Conservation (phyloP, 2,113 vertebrate genomes). For the Ondatra zibethicus region DNA sequence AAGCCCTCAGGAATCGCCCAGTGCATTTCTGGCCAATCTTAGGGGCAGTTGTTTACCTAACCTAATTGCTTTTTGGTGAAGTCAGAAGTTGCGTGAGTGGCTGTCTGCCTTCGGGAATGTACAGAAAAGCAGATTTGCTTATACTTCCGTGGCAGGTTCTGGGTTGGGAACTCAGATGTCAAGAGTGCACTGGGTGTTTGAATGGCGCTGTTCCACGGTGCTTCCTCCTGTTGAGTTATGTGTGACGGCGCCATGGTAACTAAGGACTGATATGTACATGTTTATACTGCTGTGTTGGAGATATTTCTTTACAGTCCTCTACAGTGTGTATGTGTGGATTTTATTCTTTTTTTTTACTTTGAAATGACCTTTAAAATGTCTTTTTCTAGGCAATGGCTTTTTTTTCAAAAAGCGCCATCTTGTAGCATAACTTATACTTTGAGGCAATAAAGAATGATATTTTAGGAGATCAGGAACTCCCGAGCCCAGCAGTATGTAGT, state of each 20-base stretch:
- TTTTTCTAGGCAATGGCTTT: slow-evolving; percentile 36
- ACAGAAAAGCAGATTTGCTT: slow-evolving; percentile 32
- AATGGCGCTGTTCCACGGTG: neutral
- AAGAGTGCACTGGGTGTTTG: neutral
- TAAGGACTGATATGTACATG: neutral
- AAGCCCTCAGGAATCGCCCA: neutral
- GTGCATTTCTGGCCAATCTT: neutral
- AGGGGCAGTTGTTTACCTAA: neutral
- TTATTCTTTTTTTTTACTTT: neutral
- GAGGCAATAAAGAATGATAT: neutral
- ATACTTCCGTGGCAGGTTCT: neutral
- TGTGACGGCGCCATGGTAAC: neutral
- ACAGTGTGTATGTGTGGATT: neutral
- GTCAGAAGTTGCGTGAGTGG: neutral
- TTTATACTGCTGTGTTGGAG: neutral
- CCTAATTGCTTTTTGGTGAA: neutral
- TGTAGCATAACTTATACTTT: neutral
- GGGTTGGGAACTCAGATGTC: neutral
- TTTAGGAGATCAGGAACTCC: slow-evolving; percentile 10
- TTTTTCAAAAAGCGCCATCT: neutral
- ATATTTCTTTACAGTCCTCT: neutral
- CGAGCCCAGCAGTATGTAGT: neutral
- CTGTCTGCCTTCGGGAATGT: neutral
- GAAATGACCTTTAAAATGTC: slow-evolving; percentile 36
- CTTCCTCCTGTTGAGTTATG: slow-evolving; percentile 31